Evolutionary conservation across 2,113 vertebrate species (phyloP), one percentile per base, ranked within the genome.

Genomic region (Podarcis cretensis): DNA sequence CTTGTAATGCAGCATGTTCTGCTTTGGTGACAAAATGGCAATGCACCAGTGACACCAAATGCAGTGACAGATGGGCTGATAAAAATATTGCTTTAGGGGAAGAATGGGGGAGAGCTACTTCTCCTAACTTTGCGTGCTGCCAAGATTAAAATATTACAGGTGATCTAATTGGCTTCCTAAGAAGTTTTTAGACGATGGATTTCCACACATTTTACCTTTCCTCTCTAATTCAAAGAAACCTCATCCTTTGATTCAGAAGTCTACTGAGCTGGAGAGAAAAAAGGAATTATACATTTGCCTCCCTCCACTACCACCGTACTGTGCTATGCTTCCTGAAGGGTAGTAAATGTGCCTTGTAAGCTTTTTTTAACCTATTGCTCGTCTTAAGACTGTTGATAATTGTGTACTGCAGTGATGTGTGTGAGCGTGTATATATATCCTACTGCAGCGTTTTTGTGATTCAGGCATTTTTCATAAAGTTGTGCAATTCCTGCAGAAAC

Each of bases 1-100:
- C 87, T 86, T 76, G 65, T 91, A 95, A 93, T 87, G 13, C 71
- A 91, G 21, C 57, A 90, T 89, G 40, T 85, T 87, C 35, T 90
- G 3, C 87, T 93, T 89, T 86, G 23, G 48, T 27, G 35, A 40
- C 40, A 76, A 87, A 90, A 76, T n/a, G 90, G 79, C 3, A 40
- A 35, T 27, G 2, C 69, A 88, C 57, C 25, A 93, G 71, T 92
- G 78, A 86, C 85, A 85, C 65, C 92, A 85, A 87, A 89, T 93
- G 80, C 68, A 79, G 87, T 83, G 84, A 25, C 91, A 93, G 92
- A 82, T 89, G 35, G 14, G 59, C 21, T 90, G 85, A 88, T 83
- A 87, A 92, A 91, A 9, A 48, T 16, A 78, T 87, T 85, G 59
- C 8, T 81, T 90, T 81, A 89, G 87, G 84, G 27, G 23, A 89